Conservation (phyloP, 2,113 vertebrate species). For the Toxotes chatareus region DNA sequence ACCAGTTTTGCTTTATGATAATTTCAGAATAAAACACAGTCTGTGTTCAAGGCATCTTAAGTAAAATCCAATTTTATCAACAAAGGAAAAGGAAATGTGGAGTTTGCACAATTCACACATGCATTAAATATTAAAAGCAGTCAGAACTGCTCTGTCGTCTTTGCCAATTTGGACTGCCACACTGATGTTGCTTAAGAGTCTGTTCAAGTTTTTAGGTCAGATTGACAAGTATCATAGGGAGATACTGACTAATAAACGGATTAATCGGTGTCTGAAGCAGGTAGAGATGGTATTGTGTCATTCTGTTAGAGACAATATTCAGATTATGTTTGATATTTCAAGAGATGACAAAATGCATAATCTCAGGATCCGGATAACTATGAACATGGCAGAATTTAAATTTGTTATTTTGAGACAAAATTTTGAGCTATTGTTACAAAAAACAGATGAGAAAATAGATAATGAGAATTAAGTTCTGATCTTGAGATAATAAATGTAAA, state of each 20-base stretch:
- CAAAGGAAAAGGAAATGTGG: not conserved
- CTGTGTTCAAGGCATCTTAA: not conserved
- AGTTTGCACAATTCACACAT: not conserved
- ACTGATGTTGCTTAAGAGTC: not conserved
- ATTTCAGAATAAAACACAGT: not conserved
- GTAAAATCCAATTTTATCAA: not conserved
- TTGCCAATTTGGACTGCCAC: not conserved
- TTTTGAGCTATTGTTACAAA: conserved; percentile 6
- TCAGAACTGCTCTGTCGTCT: not conserved
- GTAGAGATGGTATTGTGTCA: not conserved
- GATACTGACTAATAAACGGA: not conserved
- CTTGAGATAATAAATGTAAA: conserved; percentile 18
- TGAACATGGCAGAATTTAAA: not conserved
- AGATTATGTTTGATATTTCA: not conserved
- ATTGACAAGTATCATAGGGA: not conserved
- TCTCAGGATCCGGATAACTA: not conserved
- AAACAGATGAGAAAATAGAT: conserved; percentile 12
- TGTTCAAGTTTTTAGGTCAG: not conserved
- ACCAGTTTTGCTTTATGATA: not conserved
- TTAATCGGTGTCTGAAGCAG: not conserved
- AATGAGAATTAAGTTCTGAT: conserved; percentile 36
- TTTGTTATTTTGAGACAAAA: conserved; percentile 25
- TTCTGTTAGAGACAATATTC: not conserved
- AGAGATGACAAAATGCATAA: conserved; percentile 17
- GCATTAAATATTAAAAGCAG: conserved; percentile 13